Percentiles rank a stretch among this genome's conserved stretches.
These are phyloP conservation scores for Hypolimnas misippus DNA, from an alignment of 2,888 invertebrate genomes.

Conservation along the genomic window DNA sequence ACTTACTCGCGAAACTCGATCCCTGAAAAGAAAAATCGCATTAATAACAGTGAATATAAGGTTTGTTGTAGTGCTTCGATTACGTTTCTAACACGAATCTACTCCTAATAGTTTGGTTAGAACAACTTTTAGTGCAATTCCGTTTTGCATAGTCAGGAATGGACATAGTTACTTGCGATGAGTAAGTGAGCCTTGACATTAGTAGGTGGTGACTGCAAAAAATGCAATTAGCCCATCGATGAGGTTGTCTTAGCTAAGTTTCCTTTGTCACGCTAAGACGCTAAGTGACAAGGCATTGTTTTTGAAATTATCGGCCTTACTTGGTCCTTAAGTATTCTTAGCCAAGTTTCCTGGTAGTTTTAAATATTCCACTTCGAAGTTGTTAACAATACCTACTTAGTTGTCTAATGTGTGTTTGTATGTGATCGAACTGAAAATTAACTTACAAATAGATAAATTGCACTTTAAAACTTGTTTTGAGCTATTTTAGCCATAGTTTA, in stretches of 20 bases:
- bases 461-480: neutral
- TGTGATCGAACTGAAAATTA: constrained; percentile 11
- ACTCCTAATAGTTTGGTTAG: constrained; percentile 20
- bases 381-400: constrained; percentile 12
- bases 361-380: constrained; percentile 42
- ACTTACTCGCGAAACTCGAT: constrained; percentile 77
- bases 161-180: constrained; percentile 66
- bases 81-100: constrained; percentile 42
- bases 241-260: constrained; percentile 69
- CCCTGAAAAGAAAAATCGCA: constrained; percentile 54
- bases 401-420: constrained; percentile 9
- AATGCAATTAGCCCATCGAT: constrained; percentile 76
- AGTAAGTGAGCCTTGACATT: constrained; percentile 81
- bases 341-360: constrained; percentile 55
- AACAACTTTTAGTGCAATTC: constrained; percentile 42
- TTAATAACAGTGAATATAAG: constrained; percentile 57
- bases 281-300: constrained; percentile 66
- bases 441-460: neutral
- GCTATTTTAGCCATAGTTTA: neutral
- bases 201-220: constrained; percentile 75
- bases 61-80: constrained; percentile 69
- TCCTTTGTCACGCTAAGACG: constrained; percentile 76
- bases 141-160: constrained; percentile 56
- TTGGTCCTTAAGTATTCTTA: constrained; percentile 54
- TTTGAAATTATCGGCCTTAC: constrained; percentile 71